Percentiles rank a stretch among this genome's conserved stretches.
Evolutionary conservation across 2,888 invertebrate genomes (phyloP).

Genomic region (Caenorhabditis auriculariae): DNA sequence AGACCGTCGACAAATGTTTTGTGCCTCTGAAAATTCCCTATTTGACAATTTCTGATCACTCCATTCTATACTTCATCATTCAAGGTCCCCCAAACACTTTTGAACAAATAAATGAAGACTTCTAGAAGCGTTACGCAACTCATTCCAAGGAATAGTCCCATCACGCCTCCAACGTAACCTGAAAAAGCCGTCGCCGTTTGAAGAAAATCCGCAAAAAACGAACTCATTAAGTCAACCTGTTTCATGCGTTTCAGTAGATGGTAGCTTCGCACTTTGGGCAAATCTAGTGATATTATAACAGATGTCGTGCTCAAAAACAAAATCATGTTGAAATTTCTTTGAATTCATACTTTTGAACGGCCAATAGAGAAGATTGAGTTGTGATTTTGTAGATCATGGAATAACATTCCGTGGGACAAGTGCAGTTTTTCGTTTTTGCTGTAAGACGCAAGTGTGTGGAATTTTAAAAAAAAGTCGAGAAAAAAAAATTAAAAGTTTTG

Average conservation of each 20-base stretch:
- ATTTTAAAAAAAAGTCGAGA: no score
- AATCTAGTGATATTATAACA: conserved; percentile 10
- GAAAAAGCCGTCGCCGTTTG: conserved; percentile 4
- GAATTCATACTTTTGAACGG: conserved; percentile 4
- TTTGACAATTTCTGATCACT: background rate
- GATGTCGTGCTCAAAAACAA: conserved; percentile 3
- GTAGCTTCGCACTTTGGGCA: conserved; percentile 5
- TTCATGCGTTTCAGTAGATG: conserved; percentile 34
- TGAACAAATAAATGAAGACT: conserved; percentile 48
- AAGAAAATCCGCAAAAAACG: conserved; percentile 2
- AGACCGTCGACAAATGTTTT: conserved; percentile 20
- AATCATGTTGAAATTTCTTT: background rate
- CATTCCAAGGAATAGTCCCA: conserved; percentile 54
- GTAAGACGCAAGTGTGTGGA: background rate
- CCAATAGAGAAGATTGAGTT: background rate
- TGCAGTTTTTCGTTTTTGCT: background rate
- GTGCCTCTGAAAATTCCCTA: conserved; percentile 16
- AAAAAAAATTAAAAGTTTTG: background rate
- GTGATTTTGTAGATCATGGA: background rate
- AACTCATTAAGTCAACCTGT: conserved; percentile 43
- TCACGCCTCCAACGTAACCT: conserved; percentile 48
- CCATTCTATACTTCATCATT: conserved; percentile 24
- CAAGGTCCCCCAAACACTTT: conserved; percentile 45
- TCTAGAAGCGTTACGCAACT: conserved; percentile 48
- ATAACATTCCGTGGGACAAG: conserved; percentile 14